A percentile compares a stretch with the other conserved stretches of the same genome.
phyloP scores from a whole-genome alignment of 2,113 vertebrate species.

The Malurus melanocephalus region DNA sequence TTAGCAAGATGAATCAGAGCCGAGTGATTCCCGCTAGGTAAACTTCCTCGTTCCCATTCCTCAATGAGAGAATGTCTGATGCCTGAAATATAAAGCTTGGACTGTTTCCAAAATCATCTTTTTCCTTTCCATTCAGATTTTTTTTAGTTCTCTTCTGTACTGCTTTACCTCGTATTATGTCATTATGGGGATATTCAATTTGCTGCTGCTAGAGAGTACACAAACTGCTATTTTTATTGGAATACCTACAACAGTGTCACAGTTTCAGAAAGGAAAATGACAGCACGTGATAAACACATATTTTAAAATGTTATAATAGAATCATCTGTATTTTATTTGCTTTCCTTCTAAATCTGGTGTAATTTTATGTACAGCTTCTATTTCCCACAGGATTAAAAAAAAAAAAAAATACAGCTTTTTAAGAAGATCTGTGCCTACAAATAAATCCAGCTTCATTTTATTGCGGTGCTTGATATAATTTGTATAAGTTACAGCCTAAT shows the following conservation, averaged over 20 bases:
- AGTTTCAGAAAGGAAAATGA: not conserved
- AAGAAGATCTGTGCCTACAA: slow-evolving; percentile 4
- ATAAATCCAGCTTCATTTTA: slow-evolving; percentile 29
- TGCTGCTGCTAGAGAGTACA: not conserved
- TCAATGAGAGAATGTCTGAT: not conserved
- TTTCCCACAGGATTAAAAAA: slow-evolving; percentile 19
- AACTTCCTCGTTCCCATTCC: slow-evolving; percentile 15
- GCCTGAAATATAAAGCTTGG: not conserved
- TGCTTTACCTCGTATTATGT: not conserved
- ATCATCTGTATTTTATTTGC: slow-evolving; percentile 21
- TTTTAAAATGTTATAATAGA: not conserved
- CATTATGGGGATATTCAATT: not conserved
- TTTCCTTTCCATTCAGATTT: not conserved
- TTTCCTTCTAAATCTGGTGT: not conserved
- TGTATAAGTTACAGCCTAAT: slow-evolving; percentile 9
- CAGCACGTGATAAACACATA: not conserved
- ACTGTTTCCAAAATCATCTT: not conserved
- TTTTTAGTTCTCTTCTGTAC: not conserved
- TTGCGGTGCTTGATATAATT: not conserved
- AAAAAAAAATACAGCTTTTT: not conserved
- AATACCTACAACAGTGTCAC: not conserved
- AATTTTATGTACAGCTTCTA: slow-evolving; percentile 18
- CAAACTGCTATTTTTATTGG: not conserved
- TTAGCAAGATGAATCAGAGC: slow-evolving; percentile 17
- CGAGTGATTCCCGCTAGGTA: not conserved